A percentile compares a stretch with the other conserved stretches of the same genome.
Conservation (phyloP, 2,888 invertebrate genomes). For the Cosmorhoe ocellata region DNA sequence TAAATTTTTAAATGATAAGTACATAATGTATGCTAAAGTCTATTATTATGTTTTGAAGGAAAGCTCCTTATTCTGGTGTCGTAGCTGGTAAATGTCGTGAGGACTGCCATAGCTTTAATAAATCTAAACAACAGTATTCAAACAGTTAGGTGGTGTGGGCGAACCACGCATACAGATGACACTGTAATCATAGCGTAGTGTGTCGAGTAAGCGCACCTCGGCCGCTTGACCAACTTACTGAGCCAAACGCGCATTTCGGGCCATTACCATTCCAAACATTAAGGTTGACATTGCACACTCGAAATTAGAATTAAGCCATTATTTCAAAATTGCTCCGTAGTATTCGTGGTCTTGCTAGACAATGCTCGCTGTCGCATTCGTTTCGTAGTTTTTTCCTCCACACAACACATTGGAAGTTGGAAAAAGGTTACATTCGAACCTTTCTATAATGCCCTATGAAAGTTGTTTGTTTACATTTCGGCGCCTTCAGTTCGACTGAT, state of each 20-base stretch:
- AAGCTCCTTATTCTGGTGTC: too few species aligned
- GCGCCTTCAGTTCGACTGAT: conserved; percentile 28
- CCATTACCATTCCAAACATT: conserved; percentile 66
- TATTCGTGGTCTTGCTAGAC: conserved; percentile 5
- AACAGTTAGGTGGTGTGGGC: conserved; percentile 31
- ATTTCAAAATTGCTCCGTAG: conserved; percentile 42
- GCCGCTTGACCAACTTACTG: conserved; percentile 68
- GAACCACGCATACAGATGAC: conserved; percentile 55
- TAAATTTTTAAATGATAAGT: too few species aligned
- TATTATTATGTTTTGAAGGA: too few species aligned
- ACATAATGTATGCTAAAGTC: too few species aligned
- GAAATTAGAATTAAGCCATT: conserved; percentile 50
- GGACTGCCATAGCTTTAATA: too few species aligned
- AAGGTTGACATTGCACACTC: conserved; percentile 29
- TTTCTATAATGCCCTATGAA: conserved; percentile 31
- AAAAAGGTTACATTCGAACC: conserved; percentile 9
- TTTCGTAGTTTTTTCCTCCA: background rate
- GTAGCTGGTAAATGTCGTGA: too few species aligned
- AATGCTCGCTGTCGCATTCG: background rate
- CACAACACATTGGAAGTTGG: too few species aligned
- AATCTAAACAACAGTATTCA: background rate
- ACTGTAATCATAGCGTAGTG: conserved; percentile 46
- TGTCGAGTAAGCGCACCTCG: conserved; percentile 46
- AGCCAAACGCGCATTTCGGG: conserved; percentile 54
- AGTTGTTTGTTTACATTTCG: conserved; percentile 37